A percentile compares a stretch with the other conserved stretches of the same genome.
Evolutionary conservation across 2,888 invertebrate species (phyloP).

Genomic region (Hylaea fasciaria): DNA sequence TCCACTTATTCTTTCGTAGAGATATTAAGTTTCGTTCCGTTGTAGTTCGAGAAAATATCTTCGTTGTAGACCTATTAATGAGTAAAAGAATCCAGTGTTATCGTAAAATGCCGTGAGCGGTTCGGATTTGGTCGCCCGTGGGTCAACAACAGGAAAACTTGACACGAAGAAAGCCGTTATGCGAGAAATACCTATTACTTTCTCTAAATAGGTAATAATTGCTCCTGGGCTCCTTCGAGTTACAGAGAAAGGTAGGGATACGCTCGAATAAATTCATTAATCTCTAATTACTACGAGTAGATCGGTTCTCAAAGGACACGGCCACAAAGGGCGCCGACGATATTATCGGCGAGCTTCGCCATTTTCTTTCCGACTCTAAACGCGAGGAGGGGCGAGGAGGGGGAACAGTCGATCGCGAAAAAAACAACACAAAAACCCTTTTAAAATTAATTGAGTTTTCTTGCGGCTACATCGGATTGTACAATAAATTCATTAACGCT

Average conservation of each 20-base stretch:
- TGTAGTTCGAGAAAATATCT: slow-evolving; percentile 24
- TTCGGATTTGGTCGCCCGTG: slow-evolving; percentile 6
- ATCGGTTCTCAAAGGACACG: slow-evolving; percentile 65
- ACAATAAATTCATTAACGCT: slow-evolving; percentile 85
- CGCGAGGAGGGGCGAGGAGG: slow-evolving; percentile 43
- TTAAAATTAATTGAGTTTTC: slow-evolving; percentile 85
- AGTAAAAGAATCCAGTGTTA: slow-evolving; percentile 13
- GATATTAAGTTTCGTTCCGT: slow-evolving; percentile 32
- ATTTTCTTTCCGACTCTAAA: slow-evolving; percentile 67
- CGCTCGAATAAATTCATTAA: slow-evolving; percentile 69
- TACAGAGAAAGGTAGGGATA: slow-evolving; percentile 36
- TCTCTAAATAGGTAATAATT: slow-evolving; percentile 36
- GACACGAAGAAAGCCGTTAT: slow-evolving; percentile 6
- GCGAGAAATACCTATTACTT: slow-evolving; percentile 24
- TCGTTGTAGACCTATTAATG: slow-evolving; percentile 24
- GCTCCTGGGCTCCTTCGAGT: slow-evolving; percentile 22
- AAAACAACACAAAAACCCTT: slow-evolving; percentile 85
- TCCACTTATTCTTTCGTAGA: slow-evolving; percentile 31
- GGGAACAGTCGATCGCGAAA: slow-evolving; percentile 64
- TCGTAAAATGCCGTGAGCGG: slow-evolving; percentile 11
- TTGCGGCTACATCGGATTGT: slow-evolving; percentile 81
- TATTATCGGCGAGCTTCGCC: slow-evolving; percentile 70
- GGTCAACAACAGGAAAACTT: slow-evolving; percentile 11
- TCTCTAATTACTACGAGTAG: slow-evolving; percentile 75
- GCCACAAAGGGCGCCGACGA: slow-evolving; percentile 67